phyloP scores from a whole-genome alignment of 2,797 vertebrate genomes.

The Chelon auratus region DNA sequence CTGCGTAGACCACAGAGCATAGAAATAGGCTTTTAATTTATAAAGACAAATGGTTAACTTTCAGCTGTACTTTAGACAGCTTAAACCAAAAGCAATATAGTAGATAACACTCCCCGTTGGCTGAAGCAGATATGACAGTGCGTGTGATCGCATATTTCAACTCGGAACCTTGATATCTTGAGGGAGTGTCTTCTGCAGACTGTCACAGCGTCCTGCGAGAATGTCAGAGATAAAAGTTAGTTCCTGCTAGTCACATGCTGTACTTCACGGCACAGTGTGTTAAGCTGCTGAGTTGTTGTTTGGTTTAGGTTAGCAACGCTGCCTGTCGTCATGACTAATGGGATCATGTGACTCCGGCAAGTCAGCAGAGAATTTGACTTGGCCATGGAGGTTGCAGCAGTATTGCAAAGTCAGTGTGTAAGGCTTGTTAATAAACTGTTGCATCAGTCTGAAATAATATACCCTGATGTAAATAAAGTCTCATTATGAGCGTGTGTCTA shows the following conservation, averaged over 20 bases:
- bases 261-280: background rate
- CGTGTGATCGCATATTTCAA: background rate
- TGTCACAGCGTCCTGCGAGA: background rate
- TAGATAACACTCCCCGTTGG: background rate
- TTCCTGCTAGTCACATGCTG: background rate
- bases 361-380: constrained; percentile 61
- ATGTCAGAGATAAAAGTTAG: background rate
- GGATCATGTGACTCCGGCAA: constrained; percentile 61
- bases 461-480: background rate
- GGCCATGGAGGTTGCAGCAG: constrained; percentile 15
- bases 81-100: background rate
- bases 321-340: constrained; percentile 63
- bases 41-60: background rate
- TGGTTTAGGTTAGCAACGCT: constrained; percentile 51
- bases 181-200: constrained; percentile 7
- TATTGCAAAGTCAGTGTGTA: constrained; percentile 14
- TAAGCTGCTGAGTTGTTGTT: constrained; percentile 44
- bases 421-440: background rate
- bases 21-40: background rate
- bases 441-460: constrained; percentile 7
- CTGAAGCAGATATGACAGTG: background rate
- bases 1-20: background rate
- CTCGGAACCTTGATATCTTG: background rate
- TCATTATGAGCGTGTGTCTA: background rate
- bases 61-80: background rate